A percentile compares a stretch with the other conserved stretches of the same genome.
Conservation (phyloP, 2,797 vertebrate species). For the Rhodeus uyekii region DNA sequence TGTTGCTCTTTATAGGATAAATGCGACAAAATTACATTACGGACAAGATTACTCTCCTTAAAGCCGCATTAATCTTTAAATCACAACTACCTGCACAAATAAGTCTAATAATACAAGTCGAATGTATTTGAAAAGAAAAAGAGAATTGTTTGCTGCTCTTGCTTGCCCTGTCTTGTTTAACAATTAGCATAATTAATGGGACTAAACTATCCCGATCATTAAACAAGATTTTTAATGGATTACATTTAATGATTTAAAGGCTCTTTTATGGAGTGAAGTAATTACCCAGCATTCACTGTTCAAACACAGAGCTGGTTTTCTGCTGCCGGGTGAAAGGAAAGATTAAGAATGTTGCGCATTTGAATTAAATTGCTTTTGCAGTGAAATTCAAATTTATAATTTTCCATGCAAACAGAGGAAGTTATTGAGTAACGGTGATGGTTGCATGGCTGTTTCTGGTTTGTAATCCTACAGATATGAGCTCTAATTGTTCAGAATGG, state of each 20-base stretch:
- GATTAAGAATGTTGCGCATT: constrained; percentile 23
- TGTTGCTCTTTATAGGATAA: background rate
- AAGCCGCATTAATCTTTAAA: background rate
- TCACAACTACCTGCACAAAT: background rate
- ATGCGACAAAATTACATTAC: background rate
- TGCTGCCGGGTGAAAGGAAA: constrained; percentile 31
- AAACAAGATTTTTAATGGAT: constrained; percentile 59
- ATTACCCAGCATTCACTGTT: constrained; percentile 39
- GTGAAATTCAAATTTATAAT: background rate
- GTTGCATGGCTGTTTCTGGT: constrained; percentile 38
- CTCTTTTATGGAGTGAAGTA: constrained; percentile 43
- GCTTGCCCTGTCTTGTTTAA: constrained; percentile 53
- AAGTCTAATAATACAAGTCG: background rate
- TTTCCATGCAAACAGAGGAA: background rate
- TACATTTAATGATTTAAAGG: constrained; percentile 55
- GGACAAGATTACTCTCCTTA: background rate
- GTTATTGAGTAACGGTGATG: background rate
- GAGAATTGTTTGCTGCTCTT: constrained; percentile 39
- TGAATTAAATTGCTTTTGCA: constrained; percentile 36
- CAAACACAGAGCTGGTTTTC: constrained; percentile 26
- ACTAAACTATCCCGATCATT: constrained; percentile 47
- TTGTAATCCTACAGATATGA: constrained; percentile 9
- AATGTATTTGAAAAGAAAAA: background rate
- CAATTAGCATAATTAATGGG: constrained; percentile 60
- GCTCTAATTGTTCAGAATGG: background rate